Evolutionary conservation across 2,888 invertebrate genomes (phyloP).

Genomic region (Andrena camellia): DNA sequence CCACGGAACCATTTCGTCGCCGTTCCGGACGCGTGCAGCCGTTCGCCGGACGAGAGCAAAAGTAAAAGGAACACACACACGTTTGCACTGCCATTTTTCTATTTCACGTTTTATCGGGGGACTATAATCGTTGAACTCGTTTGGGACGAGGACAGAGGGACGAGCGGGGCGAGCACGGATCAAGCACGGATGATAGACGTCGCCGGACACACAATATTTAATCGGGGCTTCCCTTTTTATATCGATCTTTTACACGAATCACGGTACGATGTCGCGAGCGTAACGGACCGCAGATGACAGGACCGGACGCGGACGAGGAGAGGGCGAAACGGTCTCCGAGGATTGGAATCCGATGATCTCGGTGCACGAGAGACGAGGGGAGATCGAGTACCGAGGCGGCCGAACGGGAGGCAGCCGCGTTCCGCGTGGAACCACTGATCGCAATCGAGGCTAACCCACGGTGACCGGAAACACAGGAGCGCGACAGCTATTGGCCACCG

Average conservation of each 20-base stretch:
- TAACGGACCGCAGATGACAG: slow-evolving; percentile 11
- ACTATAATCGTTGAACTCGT: slow-evolving; percentile 39
- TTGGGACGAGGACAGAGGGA: slow-evolving; percentile 3
- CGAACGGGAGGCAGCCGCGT: slow-evolving; percentile 7
- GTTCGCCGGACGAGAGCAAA: slow-evolving; percentile 50
- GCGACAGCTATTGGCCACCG: slow-evolving; percentile 34
- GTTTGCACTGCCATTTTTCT: slow-evolving; percentile 80
- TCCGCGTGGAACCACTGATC: not conserved
- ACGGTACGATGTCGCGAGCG: slow-evolving; percentile 51
- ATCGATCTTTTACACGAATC: slow-evolving; percentile 72
- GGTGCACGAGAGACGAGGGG: too few species aligned
- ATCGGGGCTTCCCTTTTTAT: slow-evolving; percentile 77
- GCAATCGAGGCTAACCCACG: slow-evolving; percentile 27
- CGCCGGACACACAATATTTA: slow-evolving; percentile 48
- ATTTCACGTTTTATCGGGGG: slow-evolving; percentile 70
- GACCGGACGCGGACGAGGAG: slow-evolving; percentile 49
- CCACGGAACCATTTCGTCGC: slow-evolving; percentile 46
- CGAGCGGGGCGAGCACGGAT: not conserved
- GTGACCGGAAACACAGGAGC: slow-evolving; percentile 13
- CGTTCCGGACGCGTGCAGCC: slow-evolving; percentile 52
- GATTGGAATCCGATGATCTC: too few species aligned
- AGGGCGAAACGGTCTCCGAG: not conserved
- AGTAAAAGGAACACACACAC: slow-evolving; percentile 48
- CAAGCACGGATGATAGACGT: slow-evolving; percentile 4
- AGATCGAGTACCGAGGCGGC: slow-evolving; percentile 63